Conservation (phyloP, 2,113 vertebrate genomes). For the Grammomys dolichurus region DNA sequence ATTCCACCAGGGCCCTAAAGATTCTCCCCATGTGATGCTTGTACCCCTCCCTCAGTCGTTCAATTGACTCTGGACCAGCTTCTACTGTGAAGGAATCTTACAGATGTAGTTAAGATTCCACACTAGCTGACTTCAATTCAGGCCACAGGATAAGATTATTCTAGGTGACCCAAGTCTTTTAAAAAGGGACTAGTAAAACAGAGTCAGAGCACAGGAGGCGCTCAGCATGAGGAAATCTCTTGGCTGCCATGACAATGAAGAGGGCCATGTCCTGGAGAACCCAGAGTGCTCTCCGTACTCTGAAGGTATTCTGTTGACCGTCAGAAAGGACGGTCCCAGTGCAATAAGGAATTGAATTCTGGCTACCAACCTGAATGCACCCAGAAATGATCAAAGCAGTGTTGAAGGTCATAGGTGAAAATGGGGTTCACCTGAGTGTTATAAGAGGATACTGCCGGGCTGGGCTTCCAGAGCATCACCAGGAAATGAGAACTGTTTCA, state of each 20-base stretch:
- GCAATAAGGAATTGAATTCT: neutral
- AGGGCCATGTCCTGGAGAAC: neutral
- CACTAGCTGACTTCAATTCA: neutral
- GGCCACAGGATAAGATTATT: neutral
- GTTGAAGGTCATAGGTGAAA: neutral
- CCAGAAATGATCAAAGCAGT: neutral
- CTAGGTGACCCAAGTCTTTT: neutral
- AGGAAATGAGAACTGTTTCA: neutral
- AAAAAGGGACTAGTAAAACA: neutral
- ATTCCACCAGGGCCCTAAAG: neutral
- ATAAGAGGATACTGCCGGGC: neutral
- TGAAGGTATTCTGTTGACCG: neutral
- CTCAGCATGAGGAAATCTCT: neutral
- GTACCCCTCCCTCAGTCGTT: neutral
- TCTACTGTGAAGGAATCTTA: neutral
- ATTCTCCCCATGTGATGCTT: neutral
- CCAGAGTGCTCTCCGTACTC: neutral
- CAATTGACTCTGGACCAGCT: neutral
- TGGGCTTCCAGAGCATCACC: neutral
- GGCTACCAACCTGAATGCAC: neutral
- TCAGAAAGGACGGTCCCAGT: neutral
- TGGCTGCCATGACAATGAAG: neutral
- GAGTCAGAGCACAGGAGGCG: neutral
- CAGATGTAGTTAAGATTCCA: conserved; percentile 32
- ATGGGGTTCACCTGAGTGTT: neutral